A percentile compares a stretch with the other conserved stretches of the same genome.
These are phyloP conservation scores for Coleophora deauratella DNA, from an alignment of 2,888 invertebrate genomes.

Conservation along the genomic window DNA sequence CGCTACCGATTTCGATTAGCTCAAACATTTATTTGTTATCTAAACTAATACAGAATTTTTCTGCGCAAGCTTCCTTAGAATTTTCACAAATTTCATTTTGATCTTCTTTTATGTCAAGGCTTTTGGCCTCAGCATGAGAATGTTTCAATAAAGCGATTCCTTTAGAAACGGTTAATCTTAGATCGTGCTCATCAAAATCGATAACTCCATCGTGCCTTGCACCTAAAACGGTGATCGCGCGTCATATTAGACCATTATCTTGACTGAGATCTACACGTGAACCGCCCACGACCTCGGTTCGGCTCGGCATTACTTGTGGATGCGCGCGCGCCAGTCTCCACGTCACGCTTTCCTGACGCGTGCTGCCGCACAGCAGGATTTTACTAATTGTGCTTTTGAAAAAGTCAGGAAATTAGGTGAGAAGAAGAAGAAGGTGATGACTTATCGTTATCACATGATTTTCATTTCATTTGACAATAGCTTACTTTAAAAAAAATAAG, in stretches of 20 bases:
- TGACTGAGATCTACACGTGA: conserved; percentile 39
- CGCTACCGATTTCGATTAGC: conserved; percentile 49
- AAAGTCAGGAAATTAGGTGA: too few relatives aligned
- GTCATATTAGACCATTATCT: conserved; percentile 47
- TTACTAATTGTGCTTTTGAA: too few relatives aligned
- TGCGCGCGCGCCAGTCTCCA: conserved; percentile 17
- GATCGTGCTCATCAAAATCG: conserved; percentile 24
- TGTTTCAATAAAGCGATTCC: conserved; percentile 5
- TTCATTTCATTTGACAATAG: too few relatives aligned
- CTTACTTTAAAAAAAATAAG: too few relatives aligned
- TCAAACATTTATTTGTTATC: not conserved
- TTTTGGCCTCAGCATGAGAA: too few relatives aligned
- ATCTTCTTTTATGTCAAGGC: too few relatives aligned
- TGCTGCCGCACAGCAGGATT: conserved; percentile 11
- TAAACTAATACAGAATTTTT: not conserved
- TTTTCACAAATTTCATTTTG: too few relatives aligned
- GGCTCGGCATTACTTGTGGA: conserved; percentile 7
- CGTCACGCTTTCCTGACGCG: conserved; percentile 11
- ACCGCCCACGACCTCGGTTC: conserved; percentile 30
- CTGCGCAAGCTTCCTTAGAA: not conserved
- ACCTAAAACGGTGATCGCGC: conserved; percentile 28
- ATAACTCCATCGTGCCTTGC: conserved; percentile 29
- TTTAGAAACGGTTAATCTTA: conserved; percentile 7
- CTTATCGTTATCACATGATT: too few relatives aligned
- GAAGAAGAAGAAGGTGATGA: too few relatives aligned